Evolutionary conservation across 2,113 vertebrate species (phyloP).

Genomic region (Setophaga coronata): DNA sequence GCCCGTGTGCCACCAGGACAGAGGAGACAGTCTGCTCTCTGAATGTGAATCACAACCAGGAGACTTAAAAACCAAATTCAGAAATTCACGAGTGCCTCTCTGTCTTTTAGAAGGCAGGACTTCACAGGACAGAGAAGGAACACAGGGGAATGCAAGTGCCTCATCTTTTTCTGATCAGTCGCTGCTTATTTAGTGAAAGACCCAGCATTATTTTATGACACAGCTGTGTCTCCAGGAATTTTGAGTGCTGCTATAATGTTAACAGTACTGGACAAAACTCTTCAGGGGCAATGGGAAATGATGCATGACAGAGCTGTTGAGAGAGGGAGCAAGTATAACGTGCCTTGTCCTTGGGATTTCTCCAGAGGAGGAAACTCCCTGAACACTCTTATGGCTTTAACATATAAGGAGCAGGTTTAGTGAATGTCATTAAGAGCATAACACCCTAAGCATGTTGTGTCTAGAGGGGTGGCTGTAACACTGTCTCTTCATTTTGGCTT

Average conservation of each 20-base stretch:
- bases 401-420: background rate
- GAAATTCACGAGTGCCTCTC: background rate
- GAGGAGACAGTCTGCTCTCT: background rate
- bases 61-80: background rate
- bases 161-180: background rate
- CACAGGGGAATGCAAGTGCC: background rate
- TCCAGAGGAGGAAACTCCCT: background rate
- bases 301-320: background rate
- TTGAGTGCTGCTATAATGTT: background rate
- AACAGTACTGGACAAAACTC: background rate
- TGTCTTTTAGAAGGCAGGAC: background rate
- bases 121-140: background rate
- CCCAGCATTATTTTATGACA: background rate
- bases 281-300: background rate
- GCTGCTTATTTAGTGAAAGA: background rate
- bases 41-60: background rate
- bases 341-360: background rate
- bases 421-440: background rate
- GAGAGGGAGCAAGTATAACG: background rate
- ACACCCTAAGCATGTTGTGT: background rate
- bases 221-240: background rate
- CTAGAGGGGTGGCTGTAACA: fast-evolving
- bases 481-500: background rate
- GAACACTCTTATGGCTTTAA: background rate
- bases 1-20: background rate